A percentile compares a stretch with the other conserved stretches of the same genome.
Conservation (phyloP, 1,140 invertebrate genomes). For the Harlomillsia oculata region DNA sequence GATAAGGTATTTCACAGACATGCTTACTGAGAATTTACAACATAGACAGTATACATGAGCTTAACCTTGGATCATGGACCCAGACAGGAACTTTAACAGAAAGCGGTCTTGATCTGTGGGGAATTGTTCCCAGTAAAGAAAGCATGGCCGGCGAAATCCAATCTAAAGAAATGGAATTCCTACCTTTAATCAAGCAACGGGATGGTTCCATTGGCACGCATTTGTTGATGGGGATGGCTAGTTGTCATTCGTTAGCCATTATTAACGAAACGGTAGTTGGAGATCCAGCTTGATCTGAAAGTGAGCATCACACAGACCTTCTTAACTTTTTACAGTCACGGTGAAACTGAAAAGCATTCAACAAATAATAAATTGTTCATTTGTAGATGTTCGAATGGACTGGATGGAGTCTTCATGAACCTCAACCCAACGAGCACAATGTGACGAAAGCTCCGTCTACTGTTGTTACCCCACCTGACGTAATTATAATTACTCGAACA, state of each 20-base stretch:
- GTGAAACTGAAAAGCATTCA: background rate
- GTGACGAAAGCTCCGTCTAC: slow-evolving; percentile 78
- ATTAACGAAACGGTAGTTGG: slow-evolving; percentile 65
- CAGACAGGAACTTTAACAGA: slow-evolving; percentile 88
- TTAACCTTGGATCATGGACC: slow-evolving; percentile 15
- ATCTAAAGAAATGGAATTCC: too few species aligned
- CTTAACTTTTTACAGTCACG: background rate
- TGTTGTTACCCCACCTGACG: slow-evolving; percentile 53
- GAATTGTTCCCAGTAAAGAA: slow-evolving; percentile 55
- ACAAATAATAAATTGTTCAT: background rate
- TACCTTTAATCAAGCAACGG: too few species aligned
- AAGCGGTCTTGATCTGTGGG: slow-evolving; percentile 87
- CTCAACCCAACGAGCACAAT: slow-evolving; percentile 70
- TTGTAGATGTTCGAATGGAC: slow-evolving; percentile 71
- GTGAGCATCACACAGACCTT: slow-evolving; percentile 37
- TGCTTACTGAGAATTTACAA: too few species aligned
- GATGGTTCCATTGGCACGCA: too few species aligned
- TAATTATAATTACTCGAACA: too few species aligned
- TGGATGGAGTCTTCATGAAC: slow-evolving; percentile 76
- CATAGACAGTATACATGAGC: too few species aligned
- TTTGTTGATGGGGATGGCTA: slow-evolving; percentile 53
- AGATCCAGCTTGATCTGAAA: slow-evolving; percentile 73
- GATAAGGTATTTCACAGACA: slow-evolving; percentile 60
- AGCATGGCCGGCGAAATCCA: slow-evolving; percentile 4
- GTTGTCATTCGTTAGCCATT: slow-evolving; percentile 70